A percentile compares a stretch with the other conserved stretches of the same genome.
Conservation (phyloP, 2,113 vertebrate genomes). For the Campylomormyrus tamandua region DNA sequence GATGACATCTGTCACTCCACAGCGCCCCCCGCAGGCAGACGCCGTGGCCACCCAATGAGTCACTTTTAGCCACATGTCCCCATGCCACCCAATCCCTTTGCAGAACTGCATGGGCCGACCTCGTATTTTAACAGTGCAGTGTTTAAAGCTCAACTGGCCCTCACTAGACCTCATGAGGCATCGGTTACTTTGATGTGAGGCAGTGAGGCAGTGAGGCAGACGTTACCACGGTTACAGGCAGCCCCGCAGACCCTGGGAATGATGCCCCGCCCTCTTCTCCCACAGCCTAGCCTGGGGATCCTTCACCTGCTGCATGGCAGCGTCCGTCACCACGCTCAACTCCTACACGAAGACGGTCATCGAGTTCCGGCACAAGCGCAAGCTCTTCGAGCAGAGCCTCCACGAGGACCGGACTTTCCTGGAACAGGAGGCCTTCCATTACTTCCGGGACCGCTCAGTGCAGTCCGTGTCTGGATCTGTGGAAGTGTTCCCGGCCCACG, state of each 20-base stretch:
- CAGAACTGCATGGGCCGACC: neutral
- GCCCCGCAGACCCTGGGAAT: neutral
- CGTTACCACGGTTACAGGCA: neutral
- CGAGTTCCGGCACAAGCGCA: constrained; percentile 92
- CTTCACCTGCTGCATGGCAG: constrained; percentile 97
- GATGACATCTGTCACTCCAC: neutral
- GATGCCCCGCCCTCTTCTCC: constrained; percentile 25
- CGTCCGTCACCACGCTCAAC: constrained; percentile 96
- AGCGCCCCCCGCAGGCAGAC: neutral
- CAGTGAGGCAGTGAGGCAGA: neutral
- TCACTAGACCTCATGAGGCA: neutral
- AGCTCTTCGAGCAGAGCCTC: constrained; percentile 87
- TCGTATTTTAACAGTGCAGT: neutral
- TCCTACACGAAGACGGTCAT: constrained; percentile 98
- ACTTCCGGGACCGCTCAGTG: constrained; percentile 82
- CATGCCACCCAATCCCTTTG: neutral
- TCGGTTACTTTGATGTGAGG: neutral
- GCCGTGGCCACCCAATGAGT: neutral
- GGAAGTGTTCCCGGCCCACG: constrained; percentile 47
- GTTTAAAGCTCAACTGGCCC: neutral
- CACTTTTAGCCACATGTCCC: neutral
- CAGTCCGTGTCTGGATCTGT: constrained; percentile 57
- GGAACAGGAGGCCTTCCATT: constrained; percentile 84
- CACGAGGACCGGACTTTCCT: constrained; percentile 85
- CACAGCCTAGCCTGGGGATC: constrained; percentile 93